Conservation (phyloP, 2,888 invertebrate species). For the Apantesis nais region DNA sequence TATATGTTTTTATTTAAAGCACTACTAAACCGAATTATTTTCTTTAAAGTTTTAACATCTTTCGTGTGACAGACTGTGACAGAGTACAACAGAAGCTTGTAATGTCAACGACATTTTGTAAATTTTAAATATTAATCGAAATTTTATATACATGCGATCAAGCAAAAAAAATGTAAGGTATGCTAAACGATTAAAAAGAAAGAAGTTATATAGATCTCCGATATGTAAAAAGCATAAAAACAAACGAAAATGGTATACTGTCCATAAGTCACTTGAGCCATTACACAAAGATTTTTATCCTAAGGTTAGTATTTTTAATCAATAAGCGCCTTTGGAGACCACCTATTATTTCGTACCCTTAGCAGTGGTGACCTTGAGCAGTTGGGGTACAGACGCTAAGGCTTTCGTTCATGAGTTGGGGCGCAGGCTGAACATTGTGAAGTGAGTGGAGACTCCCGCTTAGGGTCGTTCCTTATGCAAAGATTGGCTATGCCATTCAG, state of each 20-base stretch:
- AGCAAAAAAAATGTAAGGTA: not conserved
- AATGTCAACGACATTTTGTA: not conserved
- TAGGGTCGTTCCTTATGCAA: too few species aligned
- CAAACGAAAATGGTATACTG: not conserved
- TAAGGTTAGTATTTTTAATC: not conserved
- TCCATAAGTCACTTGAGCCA: not conserved
- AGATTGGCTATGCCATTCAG: too few species aligned
- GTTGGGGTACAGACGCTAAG: too few species aligned
- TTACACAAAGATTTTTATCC: conserved; percentile 1
- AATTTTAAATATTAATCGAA: not conserved
- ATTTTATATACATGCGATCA: conserved; percentile 1
- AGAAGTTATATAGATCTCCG: not conserved
- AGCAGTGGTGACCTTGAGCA: too few species aligned
- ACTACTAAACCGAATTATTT: too few species aligned
- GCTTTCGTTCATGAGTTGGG: too few species aligned
- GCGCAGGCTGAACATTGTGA: too few species aligned
- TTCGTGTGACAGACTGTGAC: not conserved
- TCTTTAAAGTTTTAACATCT: too few species aligned
- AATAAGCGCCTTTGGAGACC: too few species aligned
- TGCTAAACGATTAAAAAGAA: not conserved
- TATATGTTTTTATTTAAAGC: too few species aligned
- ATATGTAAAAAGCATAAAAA: not conserved
- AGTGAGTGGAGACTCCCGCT: too few species aligned
- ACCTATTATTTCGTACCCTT: too few species aligned
- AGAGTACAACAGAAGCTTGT: not conserved